Percentiles rank a stretch among this genome's conserved stretches.
Evolutionary conservation across 2,888 invertebrate species (phyloP).

Genomic region (Scaptomyza parva): DNA sequence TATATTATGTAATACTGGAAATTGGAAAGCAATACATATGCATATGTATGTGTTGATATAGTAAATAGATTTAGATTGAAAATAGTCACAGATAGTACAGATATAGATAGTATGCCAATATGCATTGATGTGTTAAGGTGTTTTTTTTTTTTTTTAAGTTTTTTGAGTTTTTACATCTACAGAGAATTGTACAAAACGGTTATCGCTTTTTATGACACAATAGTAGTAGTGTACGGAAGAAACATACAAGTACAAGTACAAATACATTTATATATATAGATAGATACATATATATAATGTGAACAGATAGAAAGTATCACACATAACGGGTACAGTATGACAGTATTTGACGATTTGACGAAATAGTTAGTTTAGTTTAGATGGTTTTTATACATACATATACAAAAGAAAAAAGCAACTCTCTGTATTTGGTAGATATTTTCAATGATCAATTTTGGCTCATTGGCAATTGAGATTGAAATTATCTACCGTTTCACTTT

Average conservation of each 20-base stretch:
- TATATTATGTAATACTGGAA: conserved; percentile 32
- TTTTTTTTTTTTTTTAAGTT: neutral
- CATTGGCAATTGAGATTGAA: conserved; percentile 72
- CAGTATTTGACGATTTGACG: conserved; percentile 34
- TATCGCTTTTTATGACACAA: conserved; percentile 16
- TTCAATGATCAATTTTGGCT: conserved; percentile 71
- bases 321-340: conserved; percentile 22
- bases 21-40: conserved; percentile 40
- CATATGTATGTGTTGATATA: conserved; percentile 43
- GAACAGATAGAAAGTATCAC: conserved; percentile 20
- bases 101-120: conserved; percentile 17
- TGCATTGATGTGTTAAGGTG: conserved; percentile 30
- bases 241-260: conserved; percentile 29
- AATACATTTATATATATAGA: neutral
- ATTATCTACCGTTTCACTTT: conserved; percentile 69
- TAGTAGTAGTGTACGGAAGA: conserved; percentile 40
- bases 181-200: conserved; percentile 36
- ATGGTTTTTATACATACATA: conserved; percentile 58
- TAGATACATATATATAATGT: conserved; percentile 5
- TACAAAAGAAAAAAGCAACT: conserved; percentile 81
- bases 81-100: conserved; percentile 20
- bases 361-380: conserved; percentile 22
- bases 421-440: conserved; percentile 69
- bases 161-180: conserved; percentile 35
- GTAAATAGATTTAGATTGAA: conserved; percentile 4